Conservation (phyloP, 2,888 invertebrate genomes). For the Calameuta pallipes region DNA sequence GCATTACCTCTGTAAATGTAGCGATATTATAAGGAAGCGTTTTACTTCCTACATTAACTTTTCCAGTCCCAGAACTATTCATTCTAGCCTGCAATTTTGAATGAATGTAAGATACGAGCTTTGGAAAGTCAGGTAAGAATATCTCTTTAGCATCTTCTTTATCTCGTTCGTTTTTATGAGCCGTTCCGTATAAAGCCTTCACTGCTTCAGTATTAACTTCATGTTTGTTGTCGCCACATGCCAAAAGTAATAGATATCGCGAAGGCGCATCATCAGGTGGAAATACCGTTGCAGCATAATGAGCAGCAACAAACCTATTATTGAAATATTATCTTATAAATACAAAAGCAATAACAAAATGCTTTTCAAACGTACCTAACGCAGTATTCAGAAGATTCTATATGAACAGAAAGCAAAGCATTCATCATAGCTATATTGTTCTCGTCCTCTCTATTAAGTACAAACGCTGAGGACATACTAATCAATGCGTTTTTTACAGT, state of each 20-base stretch:
- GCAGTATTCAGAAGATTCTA: slow-evolving; percentile 79
- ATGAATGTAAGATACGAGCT: slow-evolving; percentile 79
- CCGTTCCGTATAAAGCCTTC: slow-evolving; percentile 80
- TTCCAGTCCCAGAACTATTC: slow-evolving; percentile 65
- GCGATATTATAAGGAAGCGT: slow-evolving; percentile 78
- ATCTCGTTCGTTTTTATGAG: slow-evolving; percentile 57
- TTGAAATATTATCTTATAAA: background rate
- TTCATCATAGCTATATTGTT: slow-evolving; percentile 69
- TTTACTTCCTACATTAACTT: slow-evolving; percentile 75
- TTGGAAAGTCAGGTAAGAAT: slow-evolving; percentile 78
- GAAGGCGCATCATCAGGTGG: slow-evolving; percentile 85
- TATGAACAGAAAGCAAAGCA: slow-evolving; percentile 78
- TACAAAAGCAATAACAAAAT: background rate
- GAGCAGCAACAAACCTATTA: slow-evolving; percentile 80
- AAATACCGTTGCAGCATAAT: slow-evolving; percentile 85
- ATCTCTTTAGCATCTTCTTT: slow-evolving; percentile 60
- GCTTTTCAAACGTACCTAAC: slow-evolving; percentile 44
- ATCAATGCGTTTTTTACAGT: slow-evolving; percentile 58
- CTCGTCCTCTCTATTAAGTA: slow-evolving; percentile 55
- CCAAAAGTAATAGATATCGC: slow-evolving; percentile 82
- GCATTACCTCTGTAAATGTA: slow-evolving; percentile 78
- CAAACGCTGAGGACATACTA: slow-evolving; percentile 57
- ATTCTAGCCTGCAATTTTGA: slow-evolving; percentile 53
- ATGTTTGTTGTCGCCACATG: slow-evolving; percentile 85
- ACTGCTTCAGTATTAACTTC: slow-evolving; percentile 80